Base-by-base conservation (phyloP, 35 echinoderm and acorn worm species). In the Ptychodera flava region DNA sequence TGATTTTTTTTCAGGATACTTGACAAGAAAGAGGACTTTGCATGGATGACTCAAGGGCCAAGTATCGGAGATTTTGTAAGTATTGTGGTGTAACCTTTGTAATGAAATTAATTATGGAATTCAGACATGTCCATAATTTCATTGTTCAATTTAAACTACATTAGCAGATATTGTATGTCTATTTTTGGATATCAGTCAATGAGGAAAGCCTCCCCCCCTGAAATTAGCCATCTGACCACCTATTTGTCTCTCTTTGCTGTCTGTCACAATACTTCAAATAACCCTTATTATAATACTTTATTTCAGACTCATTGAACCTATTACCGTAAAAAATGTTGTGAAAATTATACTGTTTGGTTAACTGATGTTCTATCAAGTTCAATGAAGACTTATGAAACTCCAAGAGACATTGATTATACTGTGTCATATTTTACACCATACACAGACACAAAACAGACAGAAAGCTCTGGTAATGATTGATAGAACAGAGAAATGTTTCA, bases 51-150 rank as follows among this genome's bases (percentile, higher is more conserved):
- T 15, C 35, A 37, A 78, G 93, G 90, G 31, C 93, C 93, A 33
- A 79, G 78, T 29, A 77, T 95, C 31, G 87, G 81, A 77, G 93
- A 95, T 89, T 90, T 95, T 90, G 93, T 95, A 77, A 79, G 92
- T 86, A 32, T 31, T 33, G 53, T 15, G 16, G 38, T 2, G 35
- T 31, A 31, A 10, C 16, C 35, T 79, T 79, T 79, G 1, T 79
- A 10, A 30, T 30, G 29, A 79, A 30, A 30, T n/a, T 79, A 79
- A 30, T 79, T 79, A n/a, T 79, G 29, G 1, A 28, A 30, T 77
- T 77, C 15, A 15, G n/a, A 15, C n/a, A n/a, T 77, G n/a, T 15
- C 15, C n/a, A 15, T 77, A 77, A 77, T n/a, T 77, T n/a, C 75
- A 77, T 77, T n/a, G 15, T 77, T n/a, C 75, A 15, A 77, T 77